phyloP scores from a whole-genome alignment of 2,113 vertebrate species.

The Cranoglanis bouderius region DNA sequence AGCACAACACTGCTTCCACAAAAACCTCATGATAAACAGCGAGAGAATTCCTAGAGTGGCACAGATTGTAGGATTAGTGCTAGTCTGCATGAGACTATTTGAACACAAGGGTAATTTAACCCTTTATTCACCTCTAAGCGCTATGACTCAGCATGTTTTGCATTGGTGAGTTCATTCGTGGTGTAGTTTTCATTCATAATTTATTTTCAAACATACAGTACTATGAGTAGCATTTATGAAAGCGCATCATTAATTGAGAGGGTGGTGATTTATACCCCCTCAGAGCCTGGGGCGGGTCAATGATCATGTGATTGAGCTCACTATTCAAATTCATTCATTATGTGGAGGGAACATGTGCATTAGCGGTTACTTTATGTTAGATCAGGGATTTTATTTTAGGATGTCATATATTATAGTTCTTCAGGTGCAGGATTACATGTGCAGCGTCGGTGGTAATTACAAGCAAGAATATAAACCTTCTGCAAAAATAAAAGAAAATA shows the following conservation, averaged over 20 bases:
- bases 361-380: background rate
- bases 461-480: background rate
- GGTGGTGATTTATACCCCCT: slow-evolving; percentile 1
- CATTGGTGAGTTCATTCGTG: background rate
- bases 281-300: background rate
- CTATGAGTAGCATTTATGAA: background rate
- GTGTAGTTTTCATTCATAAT: slow-evolving; percentile 16
- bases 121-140: slow-evolving; percentile 22
- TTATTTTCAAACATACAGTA: background rate
- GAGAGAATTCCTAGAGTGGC: background rate
- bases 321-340: slow-evolving; percentile 6
- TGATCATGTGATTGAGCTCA: slow-evolving; percentile 11
- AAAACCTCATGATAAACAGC: background rate
- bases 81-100: background rate
- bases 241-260: background rate
- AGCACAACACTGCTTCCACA: background rate
- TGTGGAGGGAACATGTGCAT: background rate
- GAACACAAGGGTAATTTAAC: slow-evolving; percentile 17
- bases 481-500: background rate
- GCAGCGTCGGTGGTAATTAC: background rate
- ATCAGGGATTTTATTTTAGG: background rate
- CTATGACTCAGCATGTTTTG: slow-evolving; percentile 41
- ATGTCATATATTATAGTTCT: background rate
- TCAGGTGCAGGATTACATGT: background rate
- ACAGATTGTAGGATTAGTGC: background rate